phyloP scores from a whole-genome alignment of 53 echinoderm and acorn worm species.

The Holothuria leucospilota region DNA sequence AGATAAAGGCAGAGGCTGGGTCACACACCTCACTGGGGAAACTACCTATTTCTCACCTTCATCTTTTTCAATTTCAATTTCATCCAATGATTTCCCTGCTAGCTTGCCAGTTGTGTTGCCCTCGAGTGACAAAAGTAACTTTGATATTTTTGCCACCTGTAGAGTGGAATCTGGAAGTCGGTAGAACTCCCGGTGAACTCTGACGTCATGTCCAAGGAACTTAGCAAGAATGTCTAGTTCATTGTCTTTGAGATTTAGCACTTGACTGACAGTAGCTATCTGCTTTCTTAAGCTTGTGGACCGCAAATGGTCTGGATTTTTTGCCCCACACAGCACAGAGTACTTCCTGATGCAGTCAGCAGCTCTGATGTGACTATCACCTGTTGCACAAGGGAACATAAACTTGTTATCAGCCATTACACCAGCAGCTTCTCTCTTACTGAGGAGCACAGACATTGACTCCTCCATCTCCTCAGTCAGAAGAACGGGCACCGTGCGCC shows the following conservation, averaged over 20 bases:
- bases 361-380: constrained; percentile 63
- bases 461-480: constrained; percentile 58
- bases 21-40: too few species aligned
- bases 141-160: constrained; percentile 82
- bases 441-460: constrained; percentile 36
- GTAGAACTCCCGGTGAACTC: constrained; percentile 76
- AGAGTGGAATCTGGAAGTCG: constrained; percentile 69
- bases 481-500: constrained; percentile 69
- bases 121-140: constrained; percentile 68
- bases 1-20: too few species aligned
- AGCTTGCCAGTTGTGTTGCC: constrained; percentile 53
- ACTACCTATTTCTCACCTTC: too few species aligned
- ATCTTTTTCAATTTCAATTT: too few species aligned
- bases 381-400: too few species aligned
- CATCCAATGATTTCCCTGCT: constrained; percentile 65
- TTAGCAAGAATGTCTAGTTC: constrained; percentile 77
- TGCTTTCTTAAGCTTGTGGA: constrained; percentile 74
- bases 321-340: constrained; percentile 63
- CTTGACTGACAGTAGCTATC: constrained; percentile 65
- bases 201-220: constrained; percentile 80
- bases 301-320: constrained; percentile 58
- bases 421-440: constrained; percentile 48
- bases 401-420: too few species aligned
- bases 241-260: constrained; percentile 76
- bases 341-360: constrained; percentile 63